Base-by-base conservation (phyloP, 2,113 vertebrate genomes). In the Vulpes lagopus region DNA sequence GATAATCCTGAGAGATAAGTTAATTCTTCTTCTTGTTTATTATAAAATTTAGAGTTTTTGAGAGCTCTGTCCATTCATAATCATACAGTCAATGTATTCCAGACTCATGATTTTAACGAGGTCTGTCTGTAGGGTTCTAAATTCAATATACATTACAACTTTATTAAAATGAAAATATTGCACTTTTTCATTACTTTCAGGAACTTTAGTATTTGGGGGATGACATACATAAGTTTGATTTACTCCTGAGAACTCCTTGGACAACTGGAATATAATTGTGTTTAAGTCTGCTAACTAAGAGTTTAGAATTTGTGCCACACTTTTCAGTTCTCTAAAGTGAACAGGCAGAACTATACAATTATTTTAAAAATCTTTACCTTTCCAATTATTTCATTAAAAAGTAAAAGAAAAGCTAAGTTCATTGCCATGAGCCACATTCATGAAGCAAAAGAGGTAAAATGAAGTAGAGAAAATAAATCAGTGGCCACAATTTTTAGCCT, bases 91-190 rank as follows among this genome's bases (percentile, higher is more conserved):
- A 94, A 25, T 73, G 43, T 23, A 4, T 35, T 65, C 57, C 35
- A 73, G 53, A 78, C 14, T 96, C 35, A 85, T 25, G 20, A 84
- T 88, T 76, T 74, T 22, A 96, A 67, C 12, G 5, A 91, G 8
- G 55, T 89, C 35, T 78, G 2, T 23, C 19, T n/a, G 38, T 22
- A 91, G n/a, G 32, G 8, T n/a, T 89, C 25, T 51, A 79, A 74
- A 86, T 11, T 67, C 73, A 84, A 49, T 9, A 65, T 3, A 69
- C 4, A 32, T 64, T 9, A 17, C 2, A 51, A 69, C 4, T 10
- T 92, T 43, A 96, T 49, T 65, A 71, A 95, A 85, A 76, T 59
- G 19, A 83, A 91, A 73, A 64, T 27, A 69, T 32, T 80, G 27
- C 73, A 7, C 4, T 84, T 84, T 84, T 73, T 80, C 79, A 62